Conservation (phyloP, 2,113 vertebrate species). For the Dipodomys merriami region DNA sequence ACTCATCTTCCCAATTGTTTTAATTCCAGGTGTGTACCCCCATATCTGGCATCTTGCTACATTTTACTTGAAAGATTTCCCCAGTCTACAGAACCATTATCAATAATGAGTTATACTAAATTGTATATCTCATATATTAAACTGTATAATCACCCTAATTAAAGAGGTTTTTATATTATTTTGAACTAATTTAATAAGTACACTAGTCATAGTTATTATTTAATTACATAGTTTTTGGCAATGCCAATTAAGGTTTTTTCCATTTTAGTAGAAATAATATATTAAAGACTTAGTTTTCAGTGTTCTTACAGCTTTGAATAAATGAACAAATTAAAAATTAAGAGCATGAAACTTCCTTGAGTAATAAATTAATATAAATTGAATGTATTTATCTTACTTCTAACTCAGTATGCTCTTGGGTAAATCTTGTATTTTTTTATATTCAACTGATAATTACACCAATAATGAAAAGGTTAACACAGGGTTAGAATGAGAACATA, state of each 20-base stretch:
- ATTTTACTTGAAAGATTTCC: slow-evolving; percentile 53
- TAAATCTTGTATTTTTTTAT: neutral
- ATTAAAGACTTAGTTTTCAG: slow-evolving; percentile 17
- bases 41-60: neutral
- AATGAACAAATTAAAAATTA: slow-evolving; percentile 11
- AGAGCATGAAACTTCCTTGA: neutral
- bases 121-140: neutral
- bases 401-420: neutral
- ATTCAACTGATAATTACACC: too few relatives aligned
- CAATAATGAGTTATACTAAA: neutral
- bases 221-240: slow-evolving; percentile 29
- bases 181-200: neutral
- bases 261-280: neutral
- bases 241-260: slow-evolving; percentile 36
- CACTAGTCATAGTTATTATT: slow-evolving; percentile 4
- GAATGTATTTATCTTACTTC: neutral
- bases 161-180: slow-evolving; percentile 28
- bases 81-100: neutral
- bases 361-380: neutral
- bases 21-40: neutral
- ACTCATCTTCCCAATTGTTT: too few relatives aligned
- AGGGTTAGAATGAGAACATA: too few relatives aligned
- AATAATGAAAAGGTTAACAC: too few relatives aligned
- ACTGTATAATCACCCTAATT: neutral
- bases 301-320: slow-evolving; percentile 22